These are phyloP conservation scores for Caenorhabditis macrosperma DNA, from an alignment of 2,888 invertebrate genomes.

Conservation along the genomic window DNA sequence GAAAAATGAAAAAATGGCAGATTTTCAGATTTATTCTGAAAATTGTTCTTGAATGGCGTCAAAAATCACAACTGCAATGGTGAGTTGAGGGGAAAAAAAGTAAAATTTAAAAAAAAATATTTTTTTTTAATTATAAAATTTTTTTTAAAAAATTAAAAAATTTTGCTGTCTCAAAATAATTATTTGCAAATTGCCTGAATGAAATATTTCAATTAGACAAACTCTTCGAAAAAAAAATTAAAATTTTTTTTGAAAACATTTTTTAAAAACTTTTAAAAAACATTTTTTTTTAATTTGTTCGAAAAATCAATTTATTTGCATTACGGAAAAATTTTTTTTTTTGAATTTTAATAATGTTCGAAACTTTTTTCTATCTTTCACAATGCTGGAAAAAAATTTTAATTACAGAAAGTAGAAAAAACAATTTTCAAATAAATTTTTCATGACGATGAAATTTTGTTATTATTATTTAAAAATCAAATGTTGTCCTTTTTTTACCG, in stretches of 20 bases:
- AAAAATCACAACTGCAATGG: background rate
- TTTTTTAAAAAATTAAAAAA: background rate
- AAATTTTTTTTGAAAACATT: background rate
- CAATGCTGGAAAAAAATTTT: no score
- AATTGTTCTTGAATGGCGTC: background rate
- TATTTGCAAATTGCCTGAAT: background rate
- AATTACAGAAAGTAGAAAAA: no score
- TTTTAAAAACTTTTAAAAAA: background rate
- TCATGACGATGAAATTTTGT: no score
- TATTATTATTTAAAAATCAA: no score
- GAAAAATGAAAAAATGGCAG: no score
- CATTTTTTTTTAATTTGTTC: background rate
- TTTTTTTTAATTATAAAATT: background rate
- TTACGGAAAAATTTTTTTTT: no score
- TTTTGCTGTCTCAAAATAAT: background rate
- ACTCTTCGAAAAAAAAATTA: no score
- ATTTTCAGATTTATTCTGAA: background rate
- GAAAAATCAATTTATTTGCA: no score
- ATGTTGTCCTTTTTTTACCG: no score
- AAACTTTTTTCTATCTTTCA: no score
- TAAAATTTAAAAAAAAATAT: conserved; percentile 8
- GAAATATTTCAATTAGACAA: background rate
- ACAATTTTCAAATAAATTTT: no score
- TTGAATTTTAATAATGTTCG: no score
- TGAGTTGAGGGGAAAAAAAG: conserved; percentile 2